Conservation (phyloP, 2,797 vertebrate species). For the Darevskia mixta region DNA sequence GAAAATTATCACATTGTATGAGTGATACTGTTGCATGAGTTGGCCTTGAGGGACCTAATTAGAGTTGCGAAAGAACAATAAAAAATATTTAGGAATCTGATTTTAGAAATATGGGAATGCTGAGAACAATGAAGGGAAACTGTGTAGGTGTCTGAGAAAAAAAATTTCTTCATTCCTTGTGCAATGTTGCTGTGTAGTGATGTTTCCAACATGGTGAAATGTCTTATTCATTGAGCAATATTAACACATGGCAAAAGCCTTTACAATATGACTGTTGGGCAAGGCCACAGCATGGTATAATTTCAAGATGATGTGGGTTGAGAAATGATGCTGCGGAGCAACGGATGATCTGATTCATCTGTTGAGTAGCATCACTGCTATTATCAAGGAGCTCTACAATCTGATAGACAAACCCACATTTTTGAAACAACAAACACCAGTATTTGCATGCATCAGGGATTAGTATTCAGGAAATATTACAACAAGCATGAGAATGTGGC, state of each 20-base stretch:
- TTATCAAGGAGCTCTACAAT: conserved; percentile 38
- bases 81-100: conserved; percentile 28
- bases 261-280: conserved; percentile 64
- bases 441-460: neutral
- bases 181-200: conserved; percentile 72
- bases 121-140: conserved; percentile 22
- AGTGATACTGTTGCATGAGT: neutral
- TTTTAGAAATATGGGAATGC: conserved; percentile 43
- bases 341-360: conserved; percentile 58
- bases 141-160: conserved; percentile 70
- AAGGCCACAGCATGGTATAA: conserved; percentile 69
- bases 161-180: conserved; percentile 74
- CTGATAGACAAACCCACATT: conserved; percentile 1
- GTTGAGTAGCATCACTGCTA: conserved; percentile 59
- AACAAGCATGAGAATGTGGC: neutral
- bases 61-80: conserved; percentile 24
- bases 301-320: conserved; percentile 73
- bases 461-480: neutral
- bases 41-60: conserved; percentile 10
- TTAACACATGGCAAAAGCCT: conserved; percentile 50
- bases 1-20: neutral
- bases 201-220: conserved; percentile 61
- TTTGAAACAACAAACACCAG: neutral
- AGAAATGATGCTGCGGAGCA: conserved; percentile 67
- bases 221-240: conserved; percentile 66